Conservation (phyloP, 2,113 vertebrate genomes). For the Podarcis muralis region DNA sequence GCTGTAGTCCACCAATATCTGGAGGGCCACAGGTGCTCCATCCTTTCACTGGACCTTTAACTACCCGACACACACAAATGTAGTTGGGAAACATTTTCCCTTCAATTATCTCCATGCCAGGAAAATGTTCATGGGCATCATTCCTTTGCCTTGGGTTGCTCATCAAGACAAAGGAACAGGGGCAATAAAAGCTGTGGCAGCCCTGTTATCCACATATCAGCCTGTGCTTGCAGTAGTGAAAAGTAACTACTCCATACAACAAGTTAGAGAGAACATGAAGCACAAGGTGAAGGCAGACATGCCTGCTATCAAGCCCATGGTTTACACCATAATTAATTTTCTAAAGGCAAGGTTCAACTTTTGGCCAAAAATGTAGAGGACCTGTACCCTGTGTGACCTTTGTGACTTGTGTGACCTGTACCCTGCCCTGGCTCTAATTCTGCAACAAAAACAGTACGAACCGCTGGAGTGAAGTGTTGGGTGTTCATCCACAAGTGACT, state of each 20-base stretch:
- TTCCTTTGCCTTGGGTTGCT: background rate
- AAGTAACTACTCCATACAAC: background rate
- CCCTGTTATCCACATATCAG: background rate
- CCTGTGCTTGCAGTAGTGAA: background rate
- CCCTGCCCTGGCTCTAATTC: background rate
- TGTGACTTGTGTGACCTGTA: background rate
- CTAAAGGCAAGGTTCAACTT: background rate
- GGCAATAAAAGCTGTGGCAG: background rate
- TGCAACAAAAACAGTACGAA: background rate
- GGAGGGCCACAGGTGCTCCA: no score
- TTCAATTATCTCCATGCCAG: background rate
- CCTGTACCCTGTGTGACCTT: no score
- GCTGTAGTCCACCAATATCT: no score
- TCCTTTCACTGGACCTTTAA: background rate
- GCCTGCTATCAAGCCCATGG: no score
- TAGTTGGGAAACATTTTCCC: background rate
- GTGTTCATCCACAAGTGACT: background rate
- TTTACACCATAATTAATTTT: background rate
- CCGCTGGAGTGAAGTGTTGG: background rate
- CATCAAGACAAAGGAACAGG: background rate
- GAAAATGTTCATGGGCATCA: background rate
- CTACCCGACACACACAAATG: background rate
- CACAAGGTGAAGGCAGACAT: background rate
- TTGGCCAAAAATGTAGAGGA: no score
- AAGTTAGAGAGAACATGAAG: background rate